Base-by-base conservation (phyloP, 2,113 vertebrate genomes). In the Martes martes region DNA sequence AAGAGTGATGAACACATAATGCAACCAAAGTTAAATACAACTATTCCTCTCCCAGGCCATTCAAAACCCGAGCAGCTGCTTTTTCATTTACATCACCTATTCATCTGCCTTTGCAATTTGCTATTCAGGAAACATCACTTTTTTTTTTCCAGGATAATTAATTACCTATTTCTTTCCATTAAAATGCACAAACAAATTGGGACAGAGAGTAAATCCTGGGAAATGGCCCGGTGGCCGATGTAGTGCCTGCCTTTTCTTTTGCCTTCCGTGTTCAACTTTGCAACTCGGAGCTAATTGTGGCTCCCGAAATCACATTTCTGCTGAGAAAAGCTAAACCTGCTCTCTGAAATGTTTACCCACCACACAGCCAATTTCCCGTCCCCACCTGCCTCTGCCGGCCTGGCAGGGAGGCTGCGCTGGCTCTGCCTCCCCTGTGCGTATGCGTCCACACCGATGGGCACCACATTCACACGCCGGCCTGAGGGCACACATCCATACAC, bases 131-230 rank as follows among this genome's bases (percentile, higher is more conserved):
- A 96, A 82, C 87, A 93, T 85, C 81, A 52, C 65, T 82, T 79
- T 45, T n/a, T 42, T 52, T 15, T 23, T 1, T 14, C 10, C 1
- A 63, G 61, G 81, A 67, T 94, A 97, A 96, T 92, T 95, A 98
- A 96, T 89, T 97, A 73, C 91, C 91, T 88, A 85, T 96, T 95
- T 97, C 65, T 94, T 95, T 73, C 95, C 59, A 95, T 95, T 96
- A 93, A 97, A 94, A 94, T n/a, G 31, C 85, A 95, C 73, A 95
- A 81, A 92, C 90, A 94, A 93, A 90, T 76, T 39, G 52, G n/a
- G 85, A 95, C 78, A 50, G 33, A 71, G 83, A 67, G 82, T 55
- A 90, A 89, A 91, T 78, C 47, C 7, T 13, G 88, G 55, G 88
- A 92, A 85, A 85, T 2, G 39, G 88, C 18, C 16, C 0, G 0